Conservation (phyloP, 2,113 vertebrate species). For the Tor tambroides region DNA sequence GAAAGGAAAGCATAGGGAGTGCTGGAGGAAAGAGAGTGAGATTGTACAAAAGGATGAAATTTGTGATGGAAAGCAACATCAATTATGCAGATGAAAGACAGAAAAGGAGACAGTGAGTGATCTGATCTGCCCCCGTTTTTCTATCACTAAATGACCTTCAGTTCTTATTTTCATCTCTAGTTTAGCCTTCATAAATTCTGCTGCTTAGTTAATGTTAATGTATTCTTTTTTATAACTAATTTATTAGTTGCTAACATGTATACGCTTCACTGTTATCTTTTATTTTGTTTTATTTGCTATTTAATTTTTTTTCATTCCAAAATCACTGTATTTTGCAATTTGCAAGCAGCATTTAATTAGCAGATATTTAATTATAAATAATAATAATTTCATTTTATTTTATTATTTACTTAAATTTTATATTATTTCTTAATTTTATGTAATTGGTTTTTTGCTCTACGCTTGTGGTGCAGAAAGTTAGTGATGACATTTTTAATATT, state of each 20-base stretch:
- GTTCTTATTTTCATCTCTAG: background rate
- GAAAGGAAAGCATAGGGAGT: constrained; percentile 7
- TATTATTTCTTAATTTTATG: background rate
- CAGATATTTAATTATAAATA: background rate
- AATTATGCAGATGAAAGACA: constrained; percentile 5
- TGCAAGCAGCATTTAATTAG: background rate
- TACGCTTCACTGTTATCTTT: background rate
- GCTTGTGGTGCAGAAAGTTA: background rate
- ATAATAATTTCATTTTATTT: background rate
- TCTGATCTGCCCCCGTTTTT: background rate
- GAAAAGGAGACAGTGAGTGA: constrained; percentile 38
- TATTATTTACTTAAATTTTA: no score
- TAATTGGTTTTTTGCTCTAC: background rate
- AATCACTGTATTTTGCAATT: background rate
- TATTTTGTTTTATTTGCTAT: background rate
- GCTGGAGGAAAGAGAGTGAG: constrained; percentile 24
- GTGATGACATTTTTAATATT: no score
- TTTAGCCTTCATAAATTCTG: background rate
- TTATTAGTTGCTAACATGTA: background rate
- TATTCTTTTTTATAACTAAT: background rate
- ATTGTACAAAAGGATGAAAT: constrained; percentile 8
- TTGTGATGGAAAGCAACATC: constrained; percentile 17
- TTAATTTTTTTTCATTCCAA: background rate
- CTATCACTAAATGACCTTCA: background rate
- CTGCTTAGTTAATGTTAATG: background rate